Conservation (phyloP, 2,113 vertebrate species). For the Suncus etruscus region DNA sequence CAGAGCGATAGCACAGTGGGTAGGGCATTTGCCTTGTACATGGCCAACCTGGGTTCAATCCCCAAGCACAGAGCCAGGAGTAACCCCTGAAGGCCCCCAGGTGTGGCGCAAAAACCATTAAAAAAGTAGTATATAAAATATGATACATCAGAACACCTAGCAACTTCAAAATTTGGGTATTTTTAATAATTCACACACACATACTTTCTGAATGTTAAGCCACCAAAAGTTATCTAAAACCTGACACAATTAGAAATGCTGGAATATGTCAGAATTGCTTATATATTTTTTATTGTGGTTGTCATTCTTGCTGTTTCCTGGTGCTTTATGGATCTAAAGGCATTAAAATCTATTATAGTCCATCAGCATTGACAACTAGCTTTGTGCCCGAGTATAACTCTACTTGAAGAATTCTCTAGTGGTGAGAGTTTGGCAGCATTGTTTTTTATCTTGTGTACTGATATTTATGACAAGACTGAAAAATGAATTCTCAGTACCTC, state of each 20-base stretch:
- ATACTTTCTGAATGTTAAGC: conserved; percentile 44
- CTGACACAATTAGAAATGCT: conserved; percentile 39
- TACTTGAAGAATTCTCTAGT: conserved; percentile 44
- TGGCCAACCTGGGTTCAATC: too few relatives aligned
- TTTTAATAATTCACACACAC: neutral
- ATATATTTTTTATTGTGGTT: conserved; percentile 17
- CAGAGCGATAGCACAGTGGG: too few relatives aligned
- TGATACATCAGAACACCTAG: neutral
- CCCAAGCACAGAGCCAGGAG: too few relatives aligned
- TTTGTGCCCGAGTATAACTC: conserved; percentile 25
- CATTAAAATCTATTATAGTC: conserved; percentile 30
- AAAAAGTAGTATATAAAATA: neutral
- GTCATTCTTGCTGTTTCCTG: conserved; percentile 26
- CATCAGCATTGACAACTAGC: conserved; percentile 38
- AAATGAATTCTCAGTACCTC: conserved; percentile 3
- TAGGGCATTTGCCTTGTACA: too few relatives aligned
- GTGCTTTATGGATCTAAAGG: conserved; percentile 5
- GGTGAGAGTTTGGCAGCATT: neutral
- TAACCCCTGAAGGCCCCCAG: too few relatives aligned
- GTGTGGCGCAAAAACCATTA: neutral
- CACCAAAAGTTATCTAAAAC: conserved; percentile 31
- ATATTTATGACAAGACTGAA: conserved; percentile 55
- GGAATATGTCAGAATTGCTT: neutral
- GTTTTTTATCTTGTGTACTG: conserved; percentile 32
- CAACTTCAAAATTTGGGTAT: neutral